These are phyloP conservation scores for Gortyna flavago DNA, from an alignment of 2,888 invertebrate genomes.

Conservation along the genomic window DNA sequence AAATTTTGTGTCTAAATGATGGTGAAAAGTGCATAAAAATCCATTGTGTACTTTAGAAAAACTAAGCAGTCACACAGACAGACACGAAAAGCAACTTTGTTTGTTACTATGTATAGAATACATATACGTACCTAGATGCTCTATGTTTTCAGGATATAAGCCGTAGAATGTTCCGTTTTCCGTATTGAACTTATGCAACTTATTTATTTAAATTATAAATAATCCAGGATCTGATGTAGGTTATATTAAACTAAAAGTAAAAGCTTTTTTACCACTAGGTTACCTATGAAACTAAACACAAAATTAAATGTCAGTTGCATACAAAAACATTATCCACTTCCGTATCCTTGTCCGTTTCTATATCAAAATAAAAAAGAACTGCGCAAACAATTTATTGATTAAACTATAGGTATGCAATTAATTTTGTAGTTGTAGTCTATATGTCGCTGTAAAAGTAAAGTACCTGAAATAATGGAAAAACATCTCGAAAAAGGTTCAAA, in stretches of 20 bases:
- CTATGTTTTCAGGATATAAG: background rate
- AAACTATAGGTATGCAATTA: too few relatives aligned
- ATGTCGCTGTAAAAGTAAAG: background rate
- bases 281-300: background rate
- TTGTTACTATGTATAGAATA: too few relatives aligned
- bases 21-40: too few relatives aligned
- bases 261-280: too few relatives aligned
- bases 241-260: background rate
- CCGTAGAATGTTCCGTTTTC: background rate
- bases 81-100: too few relatives aligned
- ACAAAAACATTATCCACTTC: constrained; percentile 25
- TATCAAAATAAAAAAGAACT: constrained; percentile 1
- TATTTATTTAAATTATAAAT: background rate
- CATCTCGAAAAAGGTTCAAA: background rate
- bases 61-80: too few relatives aligned
- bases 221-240: constrained; percentile 25
- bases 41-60: too few relatives aligned
- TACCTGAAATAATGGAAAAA: background rate
- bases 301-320: constrained; percentile 30
- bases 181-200: background rate
- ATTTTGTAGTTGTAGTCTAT: background rate
- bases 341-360: constrained; percentile 39
- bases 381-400: background rate
- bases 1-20: too few relatives aligned
- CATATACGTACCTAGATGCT: background rate